Evolutionary conservation across 1,140 invertebrate genomes (phyloP), one percentile per base, ranked within the genome.

Genomic region (Cotesia vestalis): DNA sequence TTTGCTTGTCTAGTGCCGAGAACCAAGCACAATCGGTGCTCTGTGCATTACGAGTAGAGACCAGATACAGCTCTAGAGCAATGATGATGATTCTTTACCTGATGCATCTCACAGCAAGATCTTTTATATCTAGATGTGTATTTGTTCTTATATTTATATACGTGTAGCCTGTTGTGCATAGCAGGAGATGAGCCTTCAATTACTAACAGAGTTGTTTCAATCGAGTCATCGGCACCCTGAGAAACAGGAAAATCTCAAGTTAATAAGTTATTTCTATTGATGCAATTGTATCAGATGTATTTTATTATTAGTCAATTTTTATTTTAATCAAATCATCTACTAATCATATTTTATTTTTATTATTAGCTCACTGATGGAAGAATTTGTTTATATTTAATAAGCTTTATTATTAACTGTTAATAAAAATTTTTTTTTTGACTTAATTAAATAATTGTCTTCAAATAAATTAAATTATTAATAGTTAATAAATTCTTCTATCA

Each of bases 211-310:
- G 52, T 12, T n/a, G 12, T 17, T 55, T 55, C 8, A 55, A 17
- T 55, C 52, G 14, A 55, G 52, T 55, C 52, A 55, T 55, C 52
- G 52, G 52, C 52, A 55, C 52, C 52, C 14, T 55, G 52, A 55
- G 14, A 55, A 55, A 55, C n/a, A n/a, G 14, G 12, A 11, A 55
- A 12, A 17, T n/a, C 4, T 4, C 1, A n/a, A 55, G 52, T 17
- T n/a, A 55, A 17, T 9, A 55, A 17, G 14, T 12, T n/a, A 55
- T 17, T 55, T 12, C 38, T 4, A 40, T 40, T 40, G 52, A 55
- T n/a, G 52, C 6, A 55, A 9, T 17, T 4, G 52, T 55, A 55
- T 55, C 52, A 55, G 52, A 51, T 51, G 1, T 8, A 51, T 51
- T 8, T n/a, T 51, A 27, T 27, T 27, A 27, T 27, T 27, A 27